Evolutionary conservation across 2,113 vertebrate genomes (phyloP).

Genomic region (Bothrops jararaca): DNA sequence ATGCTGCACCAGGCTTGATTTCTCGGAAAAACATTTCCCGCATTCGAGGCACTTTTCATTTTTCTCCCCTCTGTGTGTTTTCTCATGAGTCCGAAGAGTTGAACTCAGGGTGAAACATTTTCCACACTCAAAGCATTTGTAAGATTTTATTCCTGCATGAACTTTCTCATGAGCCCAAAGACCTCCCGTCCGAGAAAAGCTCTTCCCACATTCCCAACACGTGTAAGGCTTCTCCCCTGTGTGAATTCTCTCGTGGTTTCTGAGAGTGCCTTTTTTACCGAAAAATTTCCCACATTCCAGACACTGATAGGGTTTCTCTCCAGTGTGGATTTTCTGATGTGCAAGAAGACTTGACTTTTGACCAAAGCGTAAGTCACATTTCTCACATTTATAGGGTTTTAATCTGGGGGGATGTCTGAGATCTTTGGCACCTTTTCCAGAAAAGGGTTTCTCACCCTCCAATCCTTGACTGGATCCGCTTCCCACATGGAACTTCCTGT

Average conservation of each 20-base stretch:
- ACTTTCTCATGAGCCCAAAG: no score
- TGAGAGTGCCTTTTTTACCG: fast-evolving
- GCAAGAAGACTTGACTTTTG: fast-evolving
- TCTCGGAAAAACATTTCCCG: background rate
- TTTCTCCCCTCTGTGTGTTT: background rate
- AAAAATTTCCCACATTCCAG: background rate
- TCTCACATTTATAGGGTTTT: background rate
- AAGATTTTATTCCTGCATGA: background rate
- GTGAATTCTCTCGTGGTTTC: background rate
- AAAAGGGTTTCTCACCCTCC: no score
- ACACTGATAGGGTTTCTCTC: background rate
- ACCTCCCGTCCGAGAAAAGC: no score
- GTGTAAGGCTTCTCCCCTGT: background rate
- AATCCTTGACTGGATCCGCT: no score
- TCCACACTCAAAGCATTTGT: no score
- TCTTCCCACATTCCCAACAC: no score
- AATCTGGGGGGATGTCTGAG: background rate
- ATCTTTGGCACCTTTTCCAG: no score
- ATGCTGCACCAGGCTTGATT: background rate
- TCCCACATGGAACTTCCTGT: no score
- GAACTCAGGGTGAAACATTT: background rate
- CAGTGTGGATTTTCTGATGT: background rate
- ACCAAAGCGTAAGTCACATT: background rate
- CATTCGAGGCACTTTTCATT: background rate
- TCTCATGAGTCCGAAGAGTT: background rate